Conservation (phyloP, 2,113 vertebrate genomes). For the Trematocara nigrifrons region DNA sequence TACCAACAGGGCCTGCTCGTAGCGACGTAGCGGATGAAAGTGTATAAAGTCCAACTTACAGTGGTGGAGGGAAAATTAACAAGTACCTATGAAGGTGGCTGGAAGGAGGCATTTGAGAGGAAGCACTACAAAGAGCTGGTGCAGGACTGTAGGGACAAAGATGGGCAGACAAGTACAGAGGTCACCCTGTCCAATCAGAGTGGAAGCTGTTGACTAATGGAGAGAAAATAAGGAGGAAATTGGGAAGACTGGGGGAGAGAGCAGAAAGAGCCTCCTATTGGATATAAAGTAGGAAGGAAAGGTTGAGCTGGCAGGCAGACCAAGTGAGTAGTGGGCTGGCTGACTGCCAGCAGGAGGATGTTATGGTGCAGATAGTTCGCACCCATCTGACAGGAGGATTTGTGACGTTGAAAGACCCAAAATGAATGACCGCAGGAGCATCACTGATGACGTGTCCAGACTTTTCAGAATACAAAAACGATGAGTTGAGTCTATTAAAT, state of each 20-base stretch:
- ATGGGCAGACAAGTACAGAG: neutral
- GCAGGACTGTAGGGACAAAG: neutral
- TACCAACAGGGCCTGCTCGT: neutral
- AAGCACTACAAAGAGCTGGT: neutral
- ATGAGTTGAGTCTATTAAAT: neutral
- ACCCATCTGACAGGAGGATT: neutral
- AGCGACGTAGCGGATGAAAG: rapidly evolving
- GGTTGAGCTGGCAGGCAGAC: neutral
- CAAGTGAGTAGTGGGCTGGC: neutral
- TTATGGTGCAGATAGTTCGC: neutral
- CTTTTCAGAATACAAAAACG: neutral
- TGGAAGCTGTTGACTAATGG: neutral
- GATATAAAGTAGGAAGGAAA: neutral
- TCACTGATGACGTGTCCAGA: neutral
- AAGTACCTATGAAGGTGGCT: neutral
- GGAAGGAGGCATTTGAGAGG: neutral
- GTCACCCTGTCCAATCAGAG: neutral
- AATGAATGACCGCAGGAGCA: neutral
- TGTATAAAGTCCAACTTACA: neutral
- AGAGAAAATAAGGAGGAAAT: neutral
- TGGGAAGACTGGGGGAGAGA: neutral
- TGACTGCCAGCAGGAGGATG: neutral
- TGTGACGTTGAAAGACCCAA: rapidly evolving
- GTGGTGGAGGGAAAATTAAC: neutral
- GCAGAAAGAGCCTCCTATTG: neutral